Percentiles rank a stretch among this genome's conserved stretches.
phyloP scores from a whole-genome alignment of 1,140 invertebrate species.

The Rhizoglyphus robini region DNA sequence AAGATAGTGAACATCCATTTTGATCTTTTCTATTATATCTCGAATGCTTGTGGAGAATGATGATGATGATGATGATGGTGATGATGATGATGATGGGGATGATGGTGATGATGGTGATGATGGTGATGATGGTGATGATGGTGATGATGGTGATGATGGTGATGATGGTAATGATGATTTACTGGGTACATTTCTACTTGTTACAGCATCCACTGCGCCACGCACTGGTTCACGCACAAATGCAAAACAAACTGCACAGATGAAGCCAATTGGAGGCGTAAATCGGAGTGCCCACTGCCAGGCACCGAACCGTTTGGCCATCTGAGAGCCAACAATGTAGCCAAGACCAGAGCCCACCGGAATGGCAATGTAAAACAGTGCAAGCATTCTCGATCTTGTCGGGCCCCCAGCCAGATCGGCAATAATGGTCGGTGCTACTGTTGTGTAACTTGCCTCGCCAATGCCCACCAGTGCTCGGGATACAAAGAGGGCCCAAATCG shows the following conservation, averaged over 20 bases:
- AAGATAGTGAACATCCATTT: too few relatives aligned
- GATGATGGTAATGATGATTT: too few relatives aligned
- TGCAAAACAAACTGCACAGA: constrained; percentile 61
- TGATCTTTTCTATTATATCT: too few relatives aligned
- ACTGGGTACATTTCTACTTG: too few relatives aligned
- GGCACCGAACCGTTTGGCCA: too few relatives aligned
- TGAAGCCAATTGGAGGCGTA: constrained; percentile 68
- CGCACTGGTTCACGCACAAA: constrained; percentile 71
- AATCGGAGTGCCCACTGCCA: constrained; percentile 86
- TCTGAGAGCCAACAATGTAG: constrained; percentile 83
- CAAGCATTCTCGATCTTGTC: constrained; percentile 79
- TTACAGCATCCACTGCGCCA: constrained; percentile 75
- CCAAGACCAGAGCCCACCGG: constrained; percentile 88
- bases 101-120: too few relatives aligned
- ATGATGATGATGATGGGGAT: too few relatives aligned
- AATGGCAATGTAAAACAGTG: constrained; percentile 97
- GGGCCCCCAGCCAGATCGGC: constrained; percentile 85
- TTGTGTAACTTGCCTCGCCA: constrained; percentile 97
- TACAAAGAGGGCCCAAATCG: constrained; percentile 61
- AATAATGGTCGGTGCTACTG: constrained; percentile 96
- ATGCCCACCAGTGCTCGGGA: constrained; percentile 85
- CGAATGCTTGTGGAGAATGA: constrained; percentile 10
- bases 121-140: constrained; percentile 11
- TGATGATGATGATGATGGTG: not conserved
- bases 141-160: too few relatives aligned